These are phyloP conservation scores for Arremon aurantiirostris DNA, from an alignment of 2,797 vertebrate genomes.

Conservation along the genomic window DNA sequence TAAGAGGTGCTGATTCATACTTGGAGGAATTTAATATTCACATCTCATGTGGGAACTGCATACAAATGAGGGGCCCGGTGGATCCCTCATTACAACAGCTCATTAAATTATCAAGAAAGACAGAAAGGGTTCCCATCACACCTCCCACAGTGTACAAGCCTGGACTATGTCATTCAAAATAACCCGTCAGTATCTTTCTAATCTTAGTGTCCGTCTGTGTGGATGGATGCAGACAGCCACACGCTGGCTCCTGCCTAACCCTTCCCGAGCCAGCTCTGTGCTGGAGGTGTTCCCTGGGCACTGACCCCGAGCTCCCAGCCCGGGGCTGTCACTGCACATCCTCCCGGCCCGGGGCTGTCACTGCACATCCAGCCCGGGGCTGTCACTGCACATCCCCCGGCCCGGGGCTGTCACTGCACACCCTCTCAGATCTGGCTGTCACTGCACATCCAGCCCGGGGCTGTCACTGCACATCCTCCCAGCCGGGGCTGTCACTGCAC, in stretches of 20 bases:
- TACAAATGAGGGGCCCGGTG: constrained; percentile 52
- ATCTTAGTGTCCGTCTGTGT: neutral
- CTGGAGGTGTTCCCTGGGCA: neutral
- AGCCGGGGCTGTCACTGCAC: neutral
- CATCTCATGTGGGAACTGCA: constrained; percentile 56
- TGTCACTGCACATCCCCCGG: neutral
- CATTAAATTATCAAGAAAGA: constrained; percentile 58
- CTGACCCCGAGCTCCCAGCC: neutral
- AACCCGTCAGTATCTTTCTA: neutral
- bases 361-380: neutral
- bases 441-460: neutral
- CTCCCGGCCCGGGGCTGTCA: neutral
- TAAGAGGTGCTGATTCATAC: constrained; percentile 58
- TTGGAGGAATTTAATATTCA: constrained; percentile 55
- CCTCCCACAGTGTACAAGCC: constrained; percentile 43
- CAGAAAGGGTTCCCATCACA: constrained; percentile 45
- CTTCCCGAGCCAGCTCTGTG: neutral
- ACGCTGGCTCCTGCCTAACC: neutral
- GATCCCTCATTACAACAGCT: constrained; percentile 55
- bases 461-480: neutral
- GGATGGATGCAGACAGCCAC: neutral
- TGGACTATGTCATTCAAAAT: constrained; percentile 19
- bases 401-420: neutral
- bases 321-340: neutral
- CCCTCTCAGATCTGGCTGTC: neutral